phyloP scores from a whole-genome alignment of 2,797 vertebrate species.

The Tokudaia muenninki region DNA sequence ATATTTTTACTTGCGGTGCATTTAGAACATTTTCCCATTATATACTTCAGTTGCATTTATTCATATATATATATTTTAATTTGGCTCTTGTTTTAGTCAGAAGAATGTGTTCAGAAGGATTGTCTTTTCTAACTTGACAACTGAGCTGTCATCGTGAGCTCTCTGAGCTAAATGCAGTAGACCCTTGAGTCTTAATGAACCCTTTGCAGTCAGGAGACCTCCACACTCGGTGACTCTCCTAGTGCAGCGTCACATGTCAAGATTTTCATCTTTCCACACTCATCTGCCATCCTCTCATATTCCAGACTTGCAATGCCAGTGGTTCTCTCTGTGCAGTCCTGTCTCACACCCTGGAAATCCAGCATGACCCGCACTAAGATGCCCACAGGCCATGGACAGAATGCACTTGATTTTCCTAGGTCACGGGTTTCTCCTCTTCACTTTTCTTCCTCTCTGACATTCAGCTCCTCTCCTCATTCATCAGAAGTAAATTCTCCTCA shows the following conservation, averaged over 20 bases:
- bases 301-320: not conserved
- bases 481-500: not conserved
- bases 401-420: not conserved
- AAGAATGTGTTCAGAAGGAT: not conserved
- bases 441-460: not conserved
- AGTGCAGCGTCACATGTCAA: not conserved
- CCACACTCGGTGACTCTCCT: slow-evolving; percentile 19
- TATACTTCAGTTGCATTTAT: slow-evolving; percentile 35
- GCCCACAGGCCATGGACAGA: not conserved
- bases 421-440: not conserved
- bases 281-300: slow-evolving; percentile 25
- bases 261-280: not conserved
- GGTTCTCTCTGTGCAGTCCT: not conserved
- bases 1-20: slow-evolving; percentile 22
- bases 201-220: slow-evolving; percentile 29
- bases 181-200: slow-evolving; percentile 46
- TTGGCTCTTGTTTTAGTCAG: slow-evolving; percentile 1
- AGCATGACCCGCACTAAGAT: not conserved
- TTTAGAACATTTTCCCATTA: not conserved
- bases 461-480: not conserved
- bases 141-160: not conserved
- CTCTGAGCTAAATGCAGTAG: not conserved
- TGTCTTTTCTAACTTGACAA: slow-evolving; percentile 3
- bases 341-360: not conserved
- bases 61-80: not conserved